Evolutionary conservation across 2,797 vertebrate genomes (phyloP).

Genomic region (Enteromius trimaculatus): DNA sequence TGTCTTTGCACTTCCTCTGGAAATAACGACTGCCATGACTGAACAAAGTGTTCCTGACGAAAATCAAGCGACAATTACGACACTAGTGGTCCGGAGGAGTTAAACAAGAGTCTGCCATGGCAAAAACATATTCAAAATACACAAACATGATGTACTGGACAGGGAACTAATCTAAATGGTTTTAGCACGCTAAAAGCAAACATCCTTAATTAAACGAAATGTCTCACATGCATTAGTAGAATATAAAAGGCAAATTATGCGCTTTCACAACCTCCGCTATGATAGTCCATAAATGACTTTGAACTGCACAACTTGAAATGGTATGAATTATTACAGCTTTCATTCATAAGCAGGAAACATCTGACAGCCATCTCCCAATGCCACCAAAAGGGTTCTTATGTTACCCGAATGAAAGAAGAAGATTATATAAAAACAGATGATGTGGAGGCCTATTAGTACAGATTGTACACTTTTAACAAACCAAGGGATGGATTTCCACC

Average conservation of each 20-base stretch:
- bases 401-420: background rate
- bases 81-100: constrained; percentile 32
- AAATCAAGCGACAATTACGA: constrained; percentile 54
- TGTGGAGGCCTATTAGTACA: constrained; percentile 19
- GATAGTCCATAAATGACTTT: constrained; percentile 34
- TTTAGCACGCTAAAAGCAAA: constrained; percentile 31
- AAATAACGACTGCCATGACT: constrained; percentile 45
- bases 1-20: constrained; percentile 33
- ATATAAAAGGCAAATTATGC: constrained; percentile 37
- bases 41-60: constrained; percentile 45
- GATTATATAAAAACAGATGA: background rate
- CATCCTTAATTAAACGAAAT: constrained; percentile 43
- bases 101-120: constrained; percentile 39
- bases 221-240: constrained; percentile 38
- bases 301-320: constrained; percentile 6
- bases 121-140: constrained; percentile 28
- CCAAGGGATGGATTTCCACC: constrained; percentile 31
- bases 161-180: constrained; percentile 41
- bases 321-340: constrained; percentile 20
- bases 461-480: constrained; percentile 49
- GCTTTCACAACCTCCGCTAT: constrained; percentile 30
- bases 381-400: background rate
- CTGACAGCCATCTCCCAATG: constrained; percentile 7
- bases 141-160: constrained; percentile 11
- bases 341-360: constrained; percentile 14